phyloP scores from a whole-genome alignment of 2,797 vertebrate species.

The Pelodytes ibericus region DNA sequence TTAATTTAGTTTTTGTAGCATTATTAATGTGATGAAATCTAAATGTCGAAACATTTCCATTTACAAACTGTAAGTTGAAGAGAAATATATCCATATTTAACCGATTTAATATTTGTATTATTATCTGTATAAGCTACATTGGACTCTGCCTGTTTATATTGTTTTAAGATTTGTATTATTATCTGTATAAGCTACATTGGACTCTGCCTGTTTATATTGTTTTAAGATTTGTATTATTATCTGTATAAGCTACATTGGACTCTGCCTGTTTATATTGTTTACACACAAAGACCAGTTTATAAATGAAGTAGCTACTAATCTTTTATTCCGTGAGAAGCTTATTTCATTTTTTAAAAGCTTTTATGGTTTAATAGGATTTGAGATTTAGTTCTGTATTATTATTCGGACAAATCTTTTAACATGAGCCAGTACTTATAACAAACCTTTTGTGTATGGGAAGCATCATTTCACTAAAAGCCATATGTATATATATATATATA shows the following conservation, averaged over 20 bases:
- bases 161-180: too few relatives aligned
- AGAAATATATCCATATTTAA: too few relatives aligned
- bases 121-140: too few relatives aligned
- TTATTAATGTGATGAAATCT: too few relatives aligned
- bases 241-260: neutral
- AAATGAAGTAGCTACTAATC: constrained; percentile 5
- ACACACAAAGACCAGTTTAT: neutral
- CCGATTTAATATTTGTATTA: too few relatives aligned
- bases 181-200: too few relatives aligned
- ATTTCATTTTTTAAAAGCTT: neutral
- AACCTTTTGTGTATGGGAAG: neutral
- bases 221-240: neutral
- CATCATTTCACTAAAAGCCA: too few relatives aligned
- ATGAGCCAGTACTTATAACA: neutral
- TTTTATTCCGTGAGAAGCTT: neutral
- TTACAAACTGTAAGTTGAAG: too few relatives aligned
- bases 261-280: neutral
- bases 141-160: too few relatives aligned
- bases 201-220: neutral
- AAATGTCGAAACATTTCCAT: too few relatives aligned
- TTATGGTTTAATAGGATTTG: constrained; percentile 7
- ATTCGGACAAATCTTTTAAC: constrained; percentile 1
- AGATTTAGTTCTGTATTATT: neutral
- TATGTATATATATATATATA: too few relatives aligned
- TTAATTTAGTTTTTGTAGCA: too few relatives aligned